Percentiles rank a stretch among this genome's conserved stretches.
phyloP scores from a whole-genome alignment of 1,140 invertebrate genomes.

The Drosophila bocqueti region DNA sequence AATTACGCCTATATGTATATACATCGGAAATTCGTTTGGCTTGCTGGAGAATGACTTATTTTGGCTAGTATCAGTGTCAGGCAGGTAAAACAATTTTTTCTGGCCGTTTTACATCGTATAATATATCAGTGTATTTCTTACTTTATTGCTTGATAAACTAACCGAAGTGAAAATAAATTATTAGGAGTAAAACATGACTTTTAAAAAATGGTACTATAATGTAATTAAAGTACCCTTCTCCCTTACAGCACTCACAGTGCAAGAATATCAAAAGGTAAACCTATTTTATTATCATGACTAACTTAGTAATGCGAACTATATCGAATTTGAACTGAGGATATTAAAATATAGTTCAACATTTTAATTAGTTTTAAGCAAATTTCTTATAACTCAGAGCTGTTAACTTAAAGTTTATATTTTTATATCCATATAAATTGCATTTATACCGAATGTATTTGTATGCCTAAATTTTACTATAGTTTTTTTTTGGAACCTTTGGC shows the following conservation, averaged over 20 bases:
- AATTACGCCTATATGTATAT: slow-evolving; percentile 40
- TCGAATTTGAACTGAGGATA: not conserved
- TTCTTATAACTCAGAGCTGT: not conserved
- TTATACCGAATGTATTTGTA: slow-evolving; percentile 2
- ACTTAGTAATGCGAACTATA: not conserved
- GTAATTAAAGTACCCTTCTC: not conserved
- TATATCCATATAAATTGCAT: slow-evolving; percentile 4
- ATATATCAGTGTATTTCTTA: slow-evolving; percentile 9
- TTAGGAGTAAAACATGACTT: slow-evolving; percentile 16
- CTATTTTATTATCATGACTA: not conserved
- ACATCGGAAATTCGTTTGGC: slow-evolving; percentile 44
- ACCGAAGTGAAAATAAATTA: slow-evolving; percentile 21
- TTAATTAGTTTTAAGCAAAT: not conserved
- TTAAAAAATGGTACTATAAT: not conserved
- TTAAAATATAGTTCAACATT: not conserved
- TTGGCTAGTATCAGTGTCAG: slow-evolving; percentile 47
- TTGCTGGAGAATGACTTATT: slow-evolving; percentile 42
- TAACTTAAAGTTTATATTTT: not conserved
- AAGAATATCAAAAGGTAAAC: not conserved
- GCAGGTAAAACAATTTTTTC: slow-evolving; percentile 33
- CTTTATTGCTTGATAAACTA: slow-evolving; percentile 8
- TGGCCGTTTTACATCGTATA: slow-evolving; percentile 16
- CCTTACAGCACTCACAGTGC: too few relatives aligned
- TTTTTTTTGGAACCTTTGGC: slow-evolving; percentile 9
- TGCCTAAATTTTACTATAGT: not conserved